phyloP scores from a whole-genome alignment of 2,797 vertebrate species.

The Lycodopsis pacificus region DNA sequence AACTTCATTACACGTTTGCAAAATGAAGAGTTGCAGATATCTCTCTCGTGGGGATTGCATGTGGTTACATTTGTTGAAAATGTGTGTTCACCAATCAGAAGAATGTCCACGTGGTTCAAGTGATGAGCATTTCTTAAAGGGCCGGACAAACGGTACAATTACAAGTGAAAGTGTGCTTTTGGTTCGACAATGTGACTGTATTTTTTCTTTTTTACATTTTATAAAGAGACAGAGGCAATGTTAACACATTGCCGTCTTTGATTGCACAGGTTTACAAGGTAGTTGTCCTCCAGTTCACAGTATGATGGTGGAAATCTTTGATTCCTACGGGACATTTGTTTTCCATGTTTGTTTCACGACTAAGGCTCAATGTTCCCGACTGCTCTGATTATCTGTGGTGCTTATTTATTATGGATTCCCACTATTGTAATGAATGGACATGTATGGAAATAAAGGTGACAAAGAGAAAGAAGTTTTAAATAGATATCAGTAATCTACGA shows the following conservation, averaged over 20 bases:
- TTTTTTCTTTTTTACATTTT: conserved; percentile 39
- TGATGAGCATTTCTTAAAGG: conserved; percentile 9
- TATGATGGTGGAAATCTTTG: conserved; percentile 25
- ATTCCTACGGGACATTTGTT: conserved; percentile 37
- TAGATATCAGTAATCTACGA: neutral
- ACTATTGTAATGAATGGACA: conserved; percentile 73
- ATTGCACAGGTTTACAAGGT: conserved; percentile 59
- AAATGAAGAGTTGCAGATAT: conserved; percentile 12
- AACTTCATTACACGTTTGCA: neutral
- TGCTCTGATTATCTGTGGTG: conserved; percentile 69
- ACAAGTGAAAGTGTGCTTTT: conserved; percentile 51
- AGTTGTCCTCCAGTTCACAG: neutral
- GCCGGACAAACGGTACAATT: conserved; percentile 22
- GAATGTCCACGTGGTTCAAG: conserved; percentile 15
- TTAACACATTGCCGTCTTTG: conserved; percentile 26
- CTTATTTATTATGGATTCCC: conserved; percentile 79
- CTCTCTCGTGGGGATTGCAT: conserved; percentile 57
- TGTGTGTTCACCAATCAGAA: conserved; percentile 29
- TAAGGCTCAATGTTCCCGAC: conserved; percentile 54
- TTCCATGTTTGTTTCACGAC: conserved; percentile 33
- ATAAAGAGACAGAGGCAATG: conserved; percentile 30
- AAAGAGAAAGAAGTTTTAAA: neutral
- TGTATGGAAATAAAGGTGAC: conserved; percentile 74
- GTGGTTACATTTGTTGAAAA: conserved; percentile 36
- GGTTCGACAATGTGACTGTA: conserved; percentile 52